Base-by-base conservation (phyloP, 1,140 invertebrate genomes). In the Helicoverpa zea region DNA sequence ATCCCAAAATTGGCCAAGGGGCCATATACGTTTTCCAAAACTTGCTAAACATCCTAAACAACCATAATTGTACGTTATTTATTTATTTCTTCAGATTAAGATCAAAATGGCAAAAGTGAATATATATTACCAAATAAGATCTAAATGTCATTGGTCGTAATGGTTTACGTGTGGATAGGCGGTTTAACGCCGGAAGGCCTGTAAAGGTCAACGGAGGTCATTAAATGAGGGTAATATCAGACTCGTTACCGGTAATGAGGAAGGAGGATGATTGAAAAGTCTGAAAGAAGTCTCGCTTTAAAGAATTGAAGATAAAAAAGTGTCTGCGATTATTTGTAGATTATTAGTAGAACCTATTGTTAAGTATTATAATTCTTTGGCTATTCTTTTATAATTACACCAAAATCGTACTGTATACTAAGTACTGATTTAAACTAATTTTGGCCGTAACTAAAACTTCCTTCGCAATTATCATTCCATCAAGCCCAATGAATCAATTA, bases 71-170 rank as follows among this genome's bases (percentile, higher is more conserved):
- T 16, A 58, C 18, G 10, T 58, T 58, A 18, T 58, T 58, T 18
- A 35, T 35, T 35, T 35, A 35, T 59, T 61, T 61, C 14, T 16
- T 43, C 14, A 47, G 58, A 59, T 1, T 23, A 11, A n/a, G 11
- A 9, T 47, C 35, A 47, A 54, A 70, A 54, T 70, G 52, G 3
- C 49, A 70, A 72, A 70, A 72, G 49, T 72, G 68, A 72, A 72
- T 11, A 72, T 70, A 72, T 11, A 72, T 70, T 70, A 30, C 68
- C 68, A 30, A 30, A 54, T 14, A 49, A n/a, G 47, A 14, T 72
- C 68, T 52, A 72, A 72, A 72, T 72, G 68, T 54, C 68, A 72
- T 51, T 70, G 16, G 66, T 70, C 66, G 66, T 70, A 70, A 70
- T 72, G 52, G 68, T 72, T 72, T 30, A 52, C 49, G 49, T 52